A percentile compares a stretch with the other conserved stretches of the same genome.
Conservation (phyloP, 2,888 invertebrate genomes). For the Gandaritis pyraliata region DNA sequence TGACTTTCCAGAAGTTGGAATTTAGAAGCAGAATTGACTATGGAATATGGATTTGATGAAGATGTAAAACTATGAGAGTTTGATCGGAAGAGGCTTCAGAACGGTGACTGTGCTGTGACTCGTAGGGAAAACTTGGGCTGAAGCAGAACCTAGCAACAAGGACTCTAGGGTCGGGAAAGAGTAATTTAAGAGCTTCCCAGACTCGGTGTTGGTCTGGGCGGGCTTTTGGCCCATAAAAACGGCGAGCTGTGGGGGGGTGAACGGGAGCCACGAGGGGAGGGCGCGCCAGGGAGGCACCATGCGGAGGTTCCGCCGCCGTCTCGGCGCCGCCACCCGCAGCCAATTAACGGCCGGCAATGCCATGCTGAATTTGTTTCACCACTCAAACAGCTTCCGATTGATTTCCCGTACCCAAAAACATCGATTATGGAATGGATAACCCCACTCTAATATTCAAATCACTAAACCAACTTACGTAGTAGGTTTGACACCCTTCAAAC, state of each 20-base stretch:
- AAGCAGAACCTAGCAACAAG: conserved; percentile 58
- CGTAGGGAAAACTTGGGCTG: background rate
- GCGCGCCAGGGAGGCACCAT: conserved; percentile 71
- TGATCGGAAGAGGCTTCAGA: background rate
- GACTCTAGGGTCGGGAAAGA: conserved; percentile 58
- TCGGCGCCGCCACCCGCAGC: conserved; percentile 84
- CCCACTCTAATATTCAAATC: conserved; percentile 42
- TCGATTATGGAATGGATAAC: conserved; percentile 49
- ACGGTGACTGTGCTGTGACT: background rate
- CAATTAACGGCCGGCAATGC: conserved; percentile 81
- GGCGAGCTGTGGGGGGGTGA: conserved; percentile 68
- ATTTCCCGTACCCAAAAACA: conserved; percentile 71
- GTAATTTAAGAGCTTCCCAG: conserved; percentile 75
- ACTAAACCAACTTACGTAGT: conserved; percentile 15
- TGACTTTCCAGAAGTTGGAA: background rate
- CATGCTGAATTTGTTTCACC: conserved; percentile 80
- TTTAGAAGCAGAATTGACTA: background rate
- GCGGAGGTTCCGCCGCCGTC: conserved; percentile 83
- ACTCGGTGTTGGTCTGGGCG: conserved; percentile 71
- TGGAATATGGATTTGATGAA: background rate
- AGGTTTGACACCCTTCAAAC: conserved; percentile 17
- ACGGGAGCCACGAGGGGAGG: conserved; percentile 67
- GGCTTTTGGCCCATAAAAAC: conserved; percentile 79
- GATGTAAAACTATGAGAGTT: background rate
- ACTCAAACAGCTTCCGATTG: conserved; percentile 81